These are phyloP conservation scores for Diplolepis rosae DNA, from an alignment of 2,888 invertebrate genomes.

Conservation along the genomic window DNA sequence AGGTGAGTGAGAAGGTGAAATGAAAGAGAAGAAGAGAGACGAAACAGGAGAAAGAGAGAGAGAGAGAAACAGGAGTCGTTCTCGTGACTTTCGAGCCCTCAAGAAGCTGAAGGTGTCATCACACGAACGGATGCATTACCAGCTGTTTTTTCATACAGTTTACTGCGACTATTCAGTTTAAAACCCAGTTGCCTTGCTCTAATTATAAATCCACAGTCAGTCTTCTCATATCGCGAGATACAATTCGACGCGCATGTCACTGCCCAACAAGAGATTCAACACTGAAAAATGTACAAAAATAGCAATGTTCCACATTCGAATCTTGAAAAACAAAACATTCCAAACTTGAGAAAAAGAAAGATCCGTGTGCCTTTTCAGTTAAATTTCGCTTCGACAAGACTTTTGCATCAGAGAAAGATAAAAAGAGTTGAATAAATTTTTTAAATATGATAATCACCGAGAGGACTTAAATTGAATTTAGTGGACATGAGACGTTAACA, in stretches of 20 bases:
- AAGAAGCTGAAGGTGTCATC: background rate
- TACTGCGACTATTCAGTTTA: slow-evolving; percentile 19
- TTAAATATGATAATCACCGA: background rate
- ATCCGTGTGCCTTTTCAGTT: background rate
- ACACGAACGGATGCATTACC: background rate
- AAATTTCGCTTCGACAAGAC: no score
- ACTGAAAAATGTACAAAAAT: slow-evolving; percentile 30
- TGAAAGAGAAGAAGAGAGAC: slow-evolving; percentile 11
- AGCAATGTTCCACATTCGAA: slow-evolving; percentile 16
- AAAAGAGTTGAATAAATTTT: background rate
- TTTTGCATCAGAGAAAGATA: background rate
- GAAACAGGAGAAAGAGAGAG: slow-evolving; percentile 19
- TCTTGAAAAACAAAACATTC: background rate
- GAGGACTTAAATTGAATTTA: background rate
- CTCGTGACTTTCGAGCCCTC: background rate
- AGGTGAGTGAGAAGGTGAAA: slow-evolving; percentile 1
- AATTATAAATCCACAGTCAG: slow-evolving; percentile 25
- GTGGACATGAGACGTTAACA: background rate
- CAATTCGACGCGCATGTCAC: slow-evolving; percentile 25
- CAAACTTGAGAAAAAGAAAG: background rate
- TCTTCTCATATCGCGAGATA: slow-evolving; percentile 23
- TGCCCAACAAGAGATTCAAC: slow-evolving; percentile 10
- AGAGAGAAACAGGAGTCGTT: slow-evolving; percentile 7
- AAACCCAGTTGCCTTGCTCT: slow-evolving; percentile 19
- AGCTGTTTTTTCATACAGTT: slow-evolving; percentile 6